phyloP scores from a whole-genome alignment of 1,140 invertebrate species.

The Orius laevigatus region DNA sequence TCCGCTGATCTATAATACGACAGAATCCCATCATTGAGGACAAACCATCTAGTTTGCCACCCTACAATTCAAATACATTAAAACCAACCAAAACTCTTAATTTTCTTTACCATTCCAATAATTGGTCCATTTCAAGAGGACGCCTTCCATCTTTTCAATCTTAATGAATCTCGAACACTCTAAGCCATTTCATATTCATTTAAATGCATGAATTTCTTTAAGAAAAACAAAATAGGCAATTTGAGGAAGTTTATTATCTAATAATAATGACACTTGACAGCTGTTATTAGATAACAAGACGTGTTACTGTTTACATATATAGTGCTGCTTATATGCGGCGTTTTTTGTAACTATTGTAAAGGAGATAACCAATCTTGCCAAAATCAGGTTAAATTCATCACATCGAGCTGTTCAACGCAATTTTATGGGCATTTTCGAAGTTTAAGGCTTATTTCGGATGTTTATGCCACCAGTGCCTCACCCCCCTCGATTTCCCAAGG shows the following conservation, averaged over 20 bases:
- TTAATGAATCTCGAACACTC: neutral
- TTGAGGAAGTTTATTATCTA: constrained; percentile 1
- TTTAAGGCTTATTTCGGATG: no score
- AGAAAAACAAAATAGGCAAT: no score
- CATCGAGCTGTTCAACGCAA: no score
- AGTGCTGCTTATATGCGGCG: no score
- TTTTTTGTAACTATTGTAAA: no score
- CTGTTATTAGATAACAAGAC: neutral
- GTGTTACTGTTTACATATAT: no score
- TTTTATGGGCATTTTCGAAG: no score
- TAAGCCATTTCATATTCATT: neutral
- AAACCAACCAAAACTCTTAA: constrained; percentile 6
- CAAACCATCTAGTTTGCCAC: constrained; percentile 75
- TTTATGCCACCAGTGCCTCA: no score
- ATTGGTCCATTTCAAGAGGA: constrained; percentile 69
- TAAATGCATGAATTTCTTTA: no score
- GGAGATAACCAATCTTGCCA: no score
- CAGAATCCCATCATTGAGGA: constrained; percentile 60
- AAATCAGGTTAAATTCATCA: no score
- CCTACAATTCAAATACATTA: constrained; percentile 33
- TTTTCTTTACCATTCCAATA: constrained; percentile 51
- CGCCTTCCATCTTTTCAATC: constrained; percentile 45
- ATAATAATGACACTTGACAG: constrained; percentile 1
- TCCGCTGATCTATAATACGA: constrained; percentile 71
- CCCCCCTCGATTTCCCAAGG: no score